Evolutionary conservation across 2,797 vertebrate species (phyloP), one percentile per base, ranked within the genome.

Genomic region (Pelobates cultripes): DNA sequence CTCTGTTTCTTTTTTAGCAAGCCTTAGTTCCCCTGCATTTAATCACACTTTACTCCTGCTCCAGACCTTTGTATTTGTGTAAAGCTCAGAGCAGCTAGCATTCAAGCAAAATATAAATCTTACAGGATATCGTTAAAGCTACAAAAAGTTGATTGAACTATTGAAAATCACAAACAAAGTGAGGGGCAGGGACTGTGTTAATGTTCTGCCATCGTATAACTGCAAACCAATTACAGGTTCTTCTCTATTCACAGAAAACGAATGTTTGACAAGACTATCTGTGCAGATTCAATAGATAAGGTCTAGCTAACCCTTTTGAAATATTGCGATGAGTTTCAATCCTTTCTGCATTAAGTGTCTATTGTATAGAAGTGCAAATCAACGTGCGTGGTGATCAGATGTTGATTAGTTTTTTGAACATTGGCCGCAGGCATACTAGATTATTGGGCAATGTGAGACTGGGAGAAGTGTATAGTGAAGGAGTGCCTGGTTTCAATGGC

Each of bases 1-100:
- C 85, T 85, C 85, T 89, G 73, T 89, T 87, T 85, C 85, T 71
- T 77, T 83, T 70, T 82, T 53, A 28, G 69, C 63, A 71, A 53
- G 64, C 67, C 69, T 28, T 43, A 66, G 53, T 77, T 76, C 73
- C 80, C 9, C 44, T 51, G 72, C 81, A 41, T 83, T 83, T 83
- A 67, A 77, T 83, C 71, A 77, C 66, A 67, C 81, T 82, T 78
- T 73, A 69, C 63, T 63, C 75, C 42, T 42, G 51, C 44, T 68
- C 42, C 47, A 77, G 80, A 77, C 68, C 5, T 51, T 51, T 51
- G 43, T 9, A 28, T 80, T 70, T 77, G 55, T 77, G 61, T 51
- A 51, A 51, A 51, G 47, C 47, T 51, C 10, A 43, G 63, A 82
- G 75, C 70, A 15, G 10, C 55, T 40, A 15, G 7, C 53, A 57